These are phyloP conservation scores for Mormyrus proboscirostris DNA, from an alignment of 2,797 vertebrate genomes.

Conservation along the genomic window DNA sequence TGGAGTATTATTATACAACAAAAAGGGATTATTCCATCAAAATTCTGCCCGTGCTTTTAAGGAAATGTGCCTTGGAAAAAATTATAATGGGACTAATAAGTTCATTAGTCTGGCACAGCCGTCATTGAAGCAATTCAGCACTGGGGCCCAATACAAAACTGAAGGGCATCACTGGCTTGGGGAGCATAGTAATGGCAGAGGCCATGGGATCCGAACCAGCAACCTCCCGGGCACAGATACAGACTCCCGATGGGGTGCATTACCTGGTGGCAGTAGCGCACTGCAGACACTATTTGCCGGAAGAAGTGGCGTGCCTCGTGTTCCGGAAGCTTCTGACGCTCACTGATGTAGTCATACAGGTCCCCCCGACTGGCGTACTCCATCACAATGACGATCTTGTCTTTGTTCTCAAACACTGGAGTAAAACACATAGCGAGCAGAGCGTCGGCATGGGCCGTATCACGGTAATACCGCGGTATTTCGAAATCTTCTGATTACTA, in stretches of 20 bases:
- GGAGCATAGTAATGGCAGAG: background rate
- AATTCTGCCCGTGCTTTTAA: background rate
- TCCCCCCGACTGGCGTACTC: slow-evolving; percentile 89
- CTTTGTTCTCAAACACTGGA: slow-evolving; percentile 94
- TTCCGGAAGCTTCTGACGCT: slow-evolving; percentile 72
- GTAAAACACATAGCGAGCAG: background rate
- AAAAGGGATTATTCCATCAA: background rate
- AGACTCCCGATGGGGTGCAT: background rate
- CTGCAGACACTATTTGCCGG: slow-evolving; percentile 86
- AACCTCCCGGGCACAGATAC: background rate
- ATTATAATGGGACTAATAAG: background rate
- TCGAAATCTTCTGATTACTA: background rate
- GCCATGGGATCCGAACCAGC: background rate
- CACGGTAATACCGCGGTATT: background rate
- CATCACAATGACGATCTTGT: slow-evolving; percentile 98
- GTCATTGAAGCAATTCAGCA: background rate
- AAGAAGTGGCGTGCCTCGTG: slow-evolving; percentile 83
- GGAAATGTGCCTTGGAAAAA: background rate
- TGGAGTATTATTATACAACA: background rate
- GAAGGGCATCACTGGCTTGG: background rate
- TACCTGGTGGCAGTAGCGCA: slow-evolving; percentile 91
- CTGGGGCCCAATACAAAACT: background rate
- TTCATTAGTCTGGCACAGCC: background rate
- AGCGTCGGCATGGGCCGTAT: background rate
- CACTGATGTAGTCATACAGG: slow-evolving; percentile 88